A percentile compares a stretch with the other conserved stretches of the same genome.
phyloP scores from a whole-genome alignment of 2,797 vertebrate species.

The Leucoraja ocellata region DNA sequence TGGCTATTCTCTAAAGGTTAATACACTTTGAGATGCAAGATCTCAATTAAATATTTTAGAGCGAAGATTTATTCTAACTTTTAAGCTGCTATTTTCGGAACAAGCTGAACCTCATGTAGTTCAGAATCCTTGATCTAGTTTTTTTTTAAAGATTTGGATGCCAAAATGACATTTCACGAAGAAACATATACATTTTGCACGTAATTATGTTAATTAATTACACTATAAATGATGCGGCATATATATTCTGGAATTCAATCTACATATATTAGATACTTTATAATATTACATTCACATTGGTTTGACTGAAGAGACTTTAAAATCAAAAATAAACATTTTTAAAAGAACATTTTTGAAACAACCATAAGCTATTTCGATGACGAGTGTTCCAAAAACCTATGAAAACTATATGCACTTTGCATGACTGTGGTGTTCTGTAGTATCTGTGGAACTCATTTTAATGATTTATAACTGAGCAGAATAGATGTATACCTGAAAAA shows the following conservation, averaged over 20 bases:
- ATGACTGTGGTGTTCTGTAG: background rate
- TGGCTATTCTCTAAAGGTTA: background rate
- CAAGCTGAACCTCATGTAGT: background rate
- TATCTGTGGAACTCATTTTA: conserved; percentile 11
- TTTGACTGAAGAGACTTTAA: background rate
- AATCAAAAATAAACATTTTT: background rate
- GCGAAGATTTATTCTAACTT: background rate
- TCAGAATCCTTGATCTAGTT: background rate
- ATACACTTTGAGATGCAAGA: background rate
- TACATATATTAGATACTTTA: background rate
- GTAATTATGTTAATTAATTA: no score
- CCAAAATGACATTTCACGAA: background rate
- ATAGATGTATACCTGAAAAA: background rate
- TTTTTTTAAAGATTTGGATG: background rate
- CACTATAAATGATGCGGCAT: background rate
- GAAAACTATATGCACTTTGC: background rate
- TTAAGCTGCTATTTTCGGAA: background rate
- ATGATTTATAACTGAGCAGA: background rate
- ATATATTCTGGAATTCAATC: background rate
- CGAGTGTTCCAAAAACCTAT: background rate
- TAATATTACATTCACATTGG: background rate
- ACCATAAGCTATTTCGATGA: background rate
- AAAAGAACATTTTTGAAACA: background rate
- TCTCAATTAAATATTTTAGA: background rate
- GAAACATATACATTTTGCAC: background rate